Base-by-base conservation (phyloP, 2,113 vertebrate genomes). In the Maccullochella peelii region DNA sequence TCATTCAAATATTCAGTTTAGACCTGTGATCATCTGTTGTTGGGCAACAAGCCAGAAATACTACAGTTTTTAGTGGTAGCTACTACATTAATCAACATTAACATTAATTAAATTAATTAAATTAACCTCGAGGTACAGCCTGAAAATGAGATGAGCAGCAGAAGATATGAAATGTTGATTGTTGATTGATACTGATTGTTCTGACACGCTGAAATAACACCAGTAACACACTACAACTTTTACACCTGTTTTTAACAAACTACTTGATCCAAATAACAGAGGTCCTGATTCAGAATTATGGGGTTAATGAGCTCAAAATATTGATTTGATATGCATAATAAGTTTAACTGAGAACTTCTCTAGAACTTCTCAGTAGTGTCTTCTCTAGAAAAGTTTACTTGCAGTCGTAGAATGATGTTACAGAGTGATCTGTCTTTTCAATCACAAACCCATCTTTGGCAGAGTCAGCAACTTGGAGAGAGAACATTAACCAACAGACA, bases 31-130 rank as follows among this genome's bases (percentile, higher is more conserved):
- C 59, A 65, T 8, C 8, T 44, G 25, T 27, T 25, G 16, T 15
- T 11, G 44, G 25, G 12, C 2, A 1, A 27, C 3, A 58, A 72
- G 14, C 23, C 12, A 55, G 10, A 38, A 23, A 15, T 38, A 55
- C 49, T 50, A 36, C 6, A 8, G 52, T 9, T 57, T 58, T 25
- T 40, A 33, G 33, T 33, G 33, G 33, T 33, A 33, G 33, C 33
- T 33, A 54, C 4, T 30, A 38, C 58, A 75, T 79, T 2, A 54
- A 79, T 14, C 67, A 74, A 36, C 7, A 57, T 40, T 36, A 33
- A 52, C 11, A 40, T 79, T 54, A 75, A 66, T 71, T 23, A 65
- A 69, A 36, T 14, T 25, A 68, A 80, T 68, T 67, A 33, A 42
- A 52, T 63, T 67, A 65, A 47, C 42, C 3, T 40, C 21, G 20